phyloP scores from a whole-genome alignment of 2,797 vertebrate species.

The Vipera latastei region DNA sequence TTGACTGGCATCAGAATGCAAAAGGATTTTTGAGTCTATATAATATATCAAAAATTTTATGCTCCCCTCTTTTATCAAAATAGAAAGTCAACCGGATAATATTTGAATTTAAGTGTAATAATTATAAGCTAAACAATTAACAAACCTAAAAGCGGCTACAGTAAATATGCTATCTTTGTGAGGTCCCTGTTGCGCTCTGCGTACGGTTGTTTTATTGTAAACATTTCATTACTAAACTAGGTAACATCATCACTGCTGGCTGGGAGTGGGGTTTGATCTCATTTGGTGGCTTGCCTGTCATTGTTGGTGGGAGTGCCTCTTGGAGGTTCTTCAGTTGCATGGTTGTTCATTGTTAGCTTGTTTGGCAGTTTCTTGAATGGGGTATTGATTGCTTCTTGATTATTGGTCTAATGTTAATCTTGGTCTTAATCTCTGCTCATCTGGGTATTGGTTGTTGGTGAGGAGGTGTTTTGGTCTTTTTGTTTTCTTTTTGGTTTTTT shows the following conservation, averaged over 20 bases:
- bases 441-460: background rate
- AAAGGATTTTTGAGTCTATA: background rate
- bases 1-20: background rate
- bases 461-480: background rate
- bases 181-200: background rate
- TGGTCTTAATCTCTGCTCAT: background rate
- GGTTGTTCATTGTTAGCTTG: background rate
- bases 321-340: background rate
- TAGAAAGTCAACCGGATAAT: background rate
- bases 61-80: background rate
- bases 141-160: constrained; percentile 28
- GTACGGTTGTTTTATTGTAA: background rate
- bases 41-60: background rate
- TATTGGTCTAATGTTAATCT: background rate
- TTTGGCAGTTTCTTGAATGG: background rate
- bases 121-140: constrained; percentile 40
- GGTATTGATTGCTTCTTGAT: background rate
- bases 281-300: background rate
- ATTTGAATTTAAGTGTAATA: constrained; percentile 33
- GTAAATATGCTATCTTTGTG: background rate
- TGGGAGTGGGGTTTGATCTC: background rate
- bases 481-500: background rate
- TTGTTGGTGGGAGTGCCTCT: background rate
- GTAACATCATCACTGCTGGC: background rate
- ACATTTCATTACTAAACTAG: background rate